Evolutionary conservation across 2,888 invertebrate genomes (phyloP), one percentile per base, ranked within the genome.

Genomic region (Chaetogeoica ovagalla): DNA sequence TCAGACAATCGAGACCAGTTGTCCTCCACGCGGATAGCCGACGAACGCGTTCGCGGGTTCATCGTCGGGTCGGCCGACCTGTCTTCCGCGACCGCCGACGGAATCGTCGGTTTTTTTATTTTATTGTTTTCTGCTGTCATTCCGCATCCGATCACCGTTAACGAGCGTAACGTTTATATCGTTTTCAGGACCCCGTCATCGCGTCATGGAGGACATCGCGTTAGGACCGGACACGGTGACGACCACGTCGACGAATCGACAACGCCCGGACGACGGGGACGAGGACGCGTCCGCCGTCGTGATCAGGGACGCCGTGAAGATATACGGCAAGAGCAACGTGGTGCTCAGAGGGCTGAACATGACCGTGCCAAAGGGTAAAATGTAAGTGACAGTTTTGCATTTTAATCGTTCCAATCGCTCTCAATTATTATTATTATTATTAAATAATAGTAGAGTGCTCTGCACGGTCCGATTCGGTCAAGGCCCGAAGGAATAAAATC

Each of bases 331-430:
- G 39, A 82, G 72, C 30, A 82, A 81, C 30, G 83, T 84, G 30
- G 83, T 84, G 0, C 83, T 85, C 59, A 83, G 83, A 52, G 83
- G 84, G n/a, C 82, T 85, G 70, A 83, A 85, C 82, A 85, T 85
- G 85, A 84, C 84, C 43, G 93, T 94, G 9, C 90, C 91, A 77
- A 90, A 88, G 84, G 93, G 93, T 68, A 90, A 90, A 82, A 94
- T 94, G 94, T 94, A 86, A 91, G 48, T 11, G n/a, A n/a, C n/a
- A n/a, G 48, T 48, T 9, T 11, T 11, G 93, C 91, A 59, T n/a
- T n/a, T n/a, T n/a, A n/a, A n/a, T n/a, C n/a, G n/a, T n/a, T n/a
- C n/a, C n/a, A n/a, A n/a, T n/a, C n/a, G n/a, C n/a, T n/a, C n/a
- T n/a, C n/a, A n/a, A n/a, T n/a, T n/a, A n/a, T n/a, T n/a, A n/a